Conservation (phyloP, 2,888 invertebrate species). For the Epinotia ramella region DNA sequence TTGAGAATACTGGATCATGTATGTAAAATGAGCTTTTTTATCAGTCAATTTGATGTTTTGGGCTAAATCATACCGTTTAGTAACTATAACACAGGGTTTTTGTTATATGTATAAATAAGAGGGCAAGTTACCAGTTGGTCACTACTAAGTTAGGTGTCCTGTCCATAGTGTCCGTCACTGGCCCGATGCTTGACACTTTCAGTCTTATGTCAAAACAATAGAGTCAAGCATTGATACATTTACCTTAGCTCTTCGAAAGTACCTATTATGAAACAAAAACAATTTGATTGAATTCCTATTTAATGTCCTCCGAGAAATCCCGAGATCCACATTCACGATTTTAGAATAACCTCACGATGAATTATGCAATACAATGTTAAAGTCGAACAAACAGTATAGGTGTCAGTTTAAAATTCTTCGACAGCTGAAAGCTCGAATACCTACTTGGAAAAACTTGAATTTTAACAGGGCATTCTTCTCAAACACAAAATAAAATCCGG, state of each 20-base stretch:
- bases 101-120: background rate
- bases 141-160: background rate
- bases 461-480: background rate
- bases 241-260: too few species aligned
- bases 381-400: background rate
- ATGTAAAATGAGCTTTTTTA: too few species aligned
- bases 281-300: background rate
- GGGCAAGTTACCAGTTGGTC: background rate
- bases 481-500: conserved; percentile 14
- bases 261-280: too few species aligned
- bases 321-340: background rate
- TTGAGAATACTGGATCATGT: too few species aligned
- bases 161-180: too few species aligned
- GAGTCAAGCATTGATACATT: too few species aligned
- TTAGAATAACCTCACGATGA: background rate
- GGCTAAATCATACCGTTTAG: too few species aligned
- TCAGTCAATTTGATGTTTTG: too few species aligned
- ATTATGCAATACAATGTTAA: too few species aligned
- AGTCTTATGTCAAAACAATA: too few species aligned
- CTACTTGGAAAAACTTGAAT: background rate
- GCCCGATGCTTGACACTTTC: too few species aligned
- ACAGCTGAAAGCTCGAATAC: conserved; percentile 1
- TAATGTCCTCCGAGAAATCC: background rate
- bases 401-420: background rate
- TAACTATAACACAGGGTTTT: too few species aligned